Evolutionary conservation across 2,888 invertebrate genomes (phyloP).

Genomic region (Ophion ellenae): DNA sequence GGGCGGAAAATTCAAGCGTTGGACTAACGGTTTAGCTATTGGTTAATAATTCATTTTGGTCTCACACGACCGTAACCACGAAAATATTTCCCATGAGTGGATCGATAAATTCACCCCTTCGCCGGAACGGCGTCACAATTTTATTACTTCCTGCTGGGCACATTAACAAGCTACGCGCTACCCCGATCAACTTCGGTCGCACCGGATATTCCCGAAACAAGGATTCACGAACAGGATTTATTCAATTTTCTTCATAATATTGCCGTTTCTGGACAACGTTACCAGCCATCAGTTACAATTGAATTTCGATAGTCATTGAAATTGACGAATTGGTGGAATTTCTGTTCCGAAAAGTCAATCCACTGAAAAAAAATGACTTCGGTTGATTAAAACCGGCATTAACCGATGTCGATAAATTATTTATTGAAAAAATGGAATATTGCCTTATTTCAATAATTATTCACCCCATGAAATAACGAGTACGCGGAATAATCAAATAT

Average conservation of each 20-base stretch:
- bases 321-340: too few relatives aligned
- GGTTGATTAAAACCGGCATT: background rate
- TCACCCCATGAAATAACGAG: too few relatives aligned
- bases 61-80: slow-evolving; percentile 19
- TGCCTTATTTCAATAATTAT: background rate
- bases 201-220: too few relatives aligned
- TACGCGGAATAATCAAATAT: too few relatives aligned
- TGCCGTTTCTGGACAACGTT: too few relatives aligned
- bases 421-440: background rate
- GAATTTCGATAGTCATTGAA: too few relatives aligned
- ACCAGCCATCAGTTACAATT: too few relatives aligned
- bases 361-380: background rate
- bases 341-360: background rate
- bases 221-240: too few relatives aligned
- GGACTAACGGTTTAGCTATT: background rate
- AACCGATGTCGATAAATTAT: background rate
- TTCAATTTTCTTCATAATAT: too few relatives aligned
- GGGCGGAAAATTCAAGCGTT: background rate
- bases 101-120: slow-evolving; percentile 48
- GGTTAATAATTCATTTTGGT: slow-evolving; percentile 48
- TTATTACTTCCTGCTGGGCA: slow-evolving; percentile 9
- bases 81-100: slow-evolving; percentile 29
- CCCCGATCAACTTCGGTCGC: background rate
- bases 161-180: background rate
- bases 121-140: background rate